Evolutionary conservation across 2,797 vertebrate species (phyloP).

Genomic region (Lacerta bilineata): DNA sequence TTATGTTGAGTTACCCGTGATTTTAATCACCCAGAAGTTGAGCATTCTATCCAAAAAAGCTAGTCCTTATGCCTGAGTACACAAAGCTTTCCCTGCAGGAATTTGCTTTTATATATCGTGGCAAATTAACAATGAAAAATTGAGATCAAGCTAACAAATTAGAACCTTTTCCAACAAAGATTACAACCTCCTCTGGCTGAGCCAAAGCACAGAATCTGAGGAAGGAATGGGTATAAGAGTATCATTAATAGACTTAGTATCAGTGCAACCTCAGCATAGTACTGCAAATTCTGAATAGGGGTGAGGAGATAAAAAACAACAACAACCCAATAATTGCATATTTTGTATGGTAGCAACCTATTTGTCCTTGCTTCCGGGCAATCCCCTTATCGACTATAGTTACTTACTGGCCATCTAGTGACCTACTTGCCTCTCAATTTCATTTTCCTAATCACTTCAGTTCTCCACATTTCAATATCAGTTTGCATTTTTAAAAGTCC

Average conservation of each 20-base stretch:
- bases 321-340: no score
- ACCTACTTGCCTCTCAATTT: no score
- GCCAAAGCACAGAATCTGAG: not conserved
- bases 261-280: not conserved
- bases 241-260: not conserved
- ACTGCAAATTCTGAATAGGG: not conserved
- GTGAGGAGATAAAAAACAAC: no score
- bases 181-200: not conserved
- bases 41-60: constrained; percentile 27
- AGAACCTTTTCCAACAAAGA: constrained; percentile 5
- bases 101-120: constrained; percentile 1
- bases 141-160: constrained; percentile 17
- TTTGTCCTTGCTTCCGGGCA: no score
- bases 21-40: constrained; percentile 40
- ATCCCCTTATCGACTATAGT: no score
- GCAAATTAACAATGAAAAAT: constrained; percentile 33
- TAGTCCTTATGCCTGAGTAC: not conserved
- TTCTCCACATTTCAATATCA: no score
- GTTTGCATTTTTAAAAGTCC: no score
- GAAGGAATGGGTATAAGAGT: not conserved
- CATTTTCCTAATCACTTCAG: no score
- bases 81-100: constrained; percentile 29
- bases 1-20: constrained; percentile 37
- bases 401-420: no score
- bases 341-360: no score